Conservation (phyloP, 2,888 invertebrate genomes). For the Dasysyrphus albostriatus region DNA sequence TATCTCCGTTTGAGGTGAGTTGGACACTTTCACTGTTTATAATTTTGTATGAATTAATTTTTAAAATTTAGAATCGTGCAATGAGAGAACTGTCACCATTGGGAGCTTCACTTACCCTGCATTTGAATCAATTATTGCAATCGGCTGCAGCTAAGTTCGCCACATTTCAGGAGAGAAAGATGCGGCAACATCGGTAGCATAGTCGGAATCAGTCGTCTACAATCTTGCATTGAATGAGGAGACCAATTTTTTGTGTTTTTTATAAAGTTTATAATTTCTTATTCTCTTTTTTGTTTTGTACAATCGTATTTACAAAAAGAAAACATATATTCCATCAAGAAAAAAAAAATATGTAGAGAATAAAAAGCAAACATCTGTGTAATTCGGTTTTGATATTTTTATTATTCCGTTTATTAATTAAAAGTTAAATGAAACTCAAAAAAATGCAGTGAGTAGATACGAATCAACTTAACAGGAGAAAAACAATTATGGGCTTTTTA, state of each 20-base stretch:
- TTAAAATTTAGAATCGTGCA: conserved; percentile 88
- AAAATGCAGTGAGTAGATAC: neutral
- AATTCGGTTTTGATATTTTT: neutral
- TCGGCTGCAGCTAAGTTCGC: conserved; percentile 94
- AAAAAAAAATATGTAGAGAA: conserved; percentile 43
- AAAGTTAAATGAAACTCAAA: neutral
- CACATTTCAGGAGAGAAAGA: conserved; percentile 92
- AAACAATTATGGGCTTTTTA: neutral
- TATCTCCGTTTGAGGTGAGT: conserved; percentile 92
- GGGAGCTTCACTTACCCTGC: conserved; percentile 91
- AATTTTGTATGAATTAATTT: conserved; percentile 15
- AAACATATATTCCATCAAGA: conserved; percentile 23
- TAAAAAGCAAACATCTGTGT: conserved; percentile 44
- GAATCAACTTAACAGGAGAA: neutral
- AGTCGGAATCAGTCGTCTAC: conserved; percentile 43
- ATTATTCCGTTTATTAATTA: neutral
- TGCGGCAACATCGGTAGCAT: conserved; percentile 84
- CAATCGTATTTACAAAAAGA: conserved; percentile 49
- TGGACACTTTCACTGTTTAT: conserved; percentile 6
- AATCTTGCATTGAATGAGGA: conserved; percentile 57
- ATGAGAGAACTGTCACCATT: conserved; percentile 92
- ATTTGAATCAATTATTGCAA: conserved; percentile 94
- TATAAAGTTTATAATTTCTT: conserved; percentile 23
- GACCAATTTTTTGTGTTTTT: conserved; percentile 43
- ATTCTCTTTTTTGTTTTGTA: conserved; percentile 59